phyloP scores from a whole-genome alignment of 2,113 vertebrate genomes.

The Nerophis ophidion region DNA sequence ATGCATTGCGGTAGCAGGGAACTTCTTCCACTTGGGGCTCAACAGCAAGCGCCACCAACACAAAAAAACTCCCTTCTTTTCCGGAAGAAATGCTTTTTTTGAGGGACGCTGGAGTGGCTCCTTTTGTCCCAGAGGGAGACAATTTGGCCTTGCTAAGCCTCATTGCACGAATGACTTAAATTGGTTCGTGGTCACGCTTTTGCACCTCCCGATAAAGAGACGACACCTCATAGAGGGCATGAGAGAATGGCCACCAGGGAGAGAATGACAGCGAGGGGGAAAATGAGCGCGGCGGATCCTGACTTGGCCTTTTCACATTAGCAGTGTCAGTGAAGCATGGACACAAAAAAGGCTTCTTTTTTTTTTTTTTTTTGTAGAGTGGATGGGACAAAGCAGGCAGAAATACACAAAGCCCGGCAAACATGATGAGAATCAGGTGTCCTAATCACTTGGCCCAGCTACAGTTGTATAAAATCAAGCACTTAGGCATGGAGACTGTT shows the following conservation, averaged over 20 bases:
- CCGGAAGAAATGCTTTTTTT: conserved; percentile 50
- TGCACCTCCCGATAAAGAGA: conserved; percentile 62
- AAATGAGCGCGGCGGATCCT: conserved; percentile 48
- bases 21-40: conserved; percentile 22
- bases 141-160: conserved; percentile 65
- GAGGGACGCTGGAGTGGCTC: conserved; percentile 59
- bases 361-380: neutral
- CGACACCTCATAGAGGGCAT: conserved; percentile 43
- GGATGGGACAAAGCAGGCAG: conserved; percentile 14
- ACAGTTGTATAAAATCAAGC: too few relatives aligned
- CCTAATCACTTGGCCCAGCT: too few relatives aligned
- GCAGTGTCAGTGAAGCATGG: conserved; percentile 36
- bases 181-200: conserved; percentile 65
- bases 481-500: too few relatives aligned
- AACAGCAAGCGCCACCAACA: conserved; percentile 48
- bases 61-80: conserved; percentile 37
- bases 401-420: conserved; percentile 35
- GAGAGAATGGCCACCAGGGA: conserved; percentile 2
- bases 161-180: conserved; percentile 64
- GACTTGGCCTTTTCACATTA: conserved; percentile 45
- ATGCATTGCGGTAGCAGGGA: neutral
- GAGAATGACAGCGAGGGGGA: conserved; percentile 26
- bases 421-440: too few relatives aligned
- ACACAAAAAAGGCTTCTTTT: conserved; percentile 23
- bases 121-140: conserved; percentile 59